Evolutionary conservation across 2,113 vertebrate genomes (phyloP).

Genomic region (Clarias gariepinus): DNA sequence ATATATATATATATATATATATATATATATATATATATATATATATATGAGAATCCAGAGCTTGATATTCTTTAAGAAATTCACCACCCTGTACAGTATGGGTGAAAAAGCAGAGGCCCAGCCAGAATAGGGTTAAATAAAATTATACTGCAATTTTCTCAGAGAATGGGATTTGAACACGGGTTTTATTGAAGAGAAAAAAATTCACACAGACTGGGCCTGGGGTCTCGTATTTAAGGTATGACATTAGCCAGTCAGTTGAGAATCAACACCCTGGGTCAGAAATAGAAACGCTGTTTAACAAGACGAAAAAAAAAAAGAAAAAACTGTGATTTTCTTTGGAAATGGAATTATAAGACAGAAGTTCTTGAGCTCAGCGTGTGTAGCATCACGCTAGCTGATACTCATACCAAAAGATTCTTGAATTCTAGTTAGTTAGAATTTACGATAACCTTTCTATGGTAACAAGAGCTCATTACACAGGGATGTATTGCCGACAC

Average conservation of each 20-base stretch:
- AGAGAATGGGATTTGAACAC: background rate
- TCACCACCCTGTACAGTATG: background rate
- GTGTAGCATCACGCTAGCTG: background rate
- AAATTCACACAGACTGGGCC: background rate
- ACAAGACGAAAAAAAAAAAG: background rate
- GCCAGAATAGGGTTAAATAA: background rate
- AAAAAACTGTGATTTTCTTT: background rate
- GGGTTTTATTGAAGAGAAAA: slow-evolving; percentile 7
- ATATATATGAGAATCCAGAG: background rate
- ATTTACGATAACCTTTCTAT: background rate
- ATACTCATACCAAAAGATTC: background rate
- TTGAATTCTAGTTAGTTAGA: background rate
- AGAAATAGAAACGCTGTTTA: background rate
- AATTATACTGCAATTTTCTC: slow-evolving; percentile 10
- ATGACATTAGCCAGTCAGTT: slow-evolving; percentile 4
- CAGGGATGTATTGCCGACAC: background rate
- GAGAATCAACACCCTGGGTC: slow-evolving; percentile 2
- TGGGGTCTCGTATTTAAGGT: background rate
- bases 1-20: background rate
- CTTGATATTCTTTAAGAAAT: slow-evolving; percentile 2
- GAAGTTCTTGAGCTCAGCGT: slow-evolving; percentile 16
- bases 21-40: too few relatives aligned
- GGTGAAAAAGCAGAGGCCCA: background rate
- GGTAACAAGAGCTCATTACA: background rate
- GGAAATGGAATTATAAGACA: background rate